Evolutionary conservation across 2,888 invertebrate genomes (phyloP), one percentile per base, ranked within the genome.

Genomic region (Andrena bucephala): DNA sequence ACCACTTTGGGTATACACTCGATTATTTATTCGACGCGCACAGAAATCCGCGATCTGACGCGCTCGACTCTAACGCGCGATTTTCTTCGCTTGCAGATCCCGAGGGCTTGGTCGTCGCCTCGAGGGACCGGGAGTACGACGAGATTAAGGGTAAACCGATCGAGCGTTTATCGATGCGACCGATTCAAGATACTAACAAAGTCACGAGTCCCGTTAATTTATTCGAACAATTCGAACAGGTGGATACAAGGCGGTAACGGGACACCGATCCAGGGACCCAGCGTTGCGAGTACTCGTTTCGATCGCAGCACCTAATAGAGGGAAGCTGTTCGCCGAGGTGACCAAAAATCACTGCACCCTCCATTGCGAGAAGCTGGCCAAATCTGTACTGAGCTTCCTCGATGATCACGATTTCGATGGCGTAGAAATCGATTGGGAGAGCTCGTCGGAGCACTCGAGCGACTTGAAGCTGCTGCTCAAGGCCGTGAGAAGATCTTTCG

Each of bases 351-450:
- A 13, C 2, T 85, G 77, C 29, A 29, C 20, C 57, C 93, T 96
- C 42, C 77, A 73, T 6, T 88, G 90, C 59, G 94, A 95, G 66
- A 95, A 95, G 86, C 97, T 97, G 90, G 95, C 96, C 20, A 94
- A 95, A 52, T 96, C 97, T 57, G 95, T 96, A 0, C 92, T 97
- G 0, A 94, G 94, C 60, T 96, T 97, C 89, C 92, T 97, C 67
- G 95, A 95, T 76, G 95, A 96, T 77, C 95, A 97, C 87, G 95
- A 96, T 76, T 97, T 98, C 90, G 98, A 98, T 92, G 98, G 98
- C 0, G 94, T 98, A 13, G 97, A 98, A 90, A 94, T 98, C 4
- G 96, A 98, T 89, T 98, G 86, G 89, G 81, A 81, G 8, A 73
- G 59, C 4, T 74, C 83, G 1, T 50, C 67, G 1, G 73, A 76